These are phyloP conservation scores for Halcyon leucocephala DNA, from an alignment of 2,797 vertebrate genomes.

Conservation along the genomic window DNA sequence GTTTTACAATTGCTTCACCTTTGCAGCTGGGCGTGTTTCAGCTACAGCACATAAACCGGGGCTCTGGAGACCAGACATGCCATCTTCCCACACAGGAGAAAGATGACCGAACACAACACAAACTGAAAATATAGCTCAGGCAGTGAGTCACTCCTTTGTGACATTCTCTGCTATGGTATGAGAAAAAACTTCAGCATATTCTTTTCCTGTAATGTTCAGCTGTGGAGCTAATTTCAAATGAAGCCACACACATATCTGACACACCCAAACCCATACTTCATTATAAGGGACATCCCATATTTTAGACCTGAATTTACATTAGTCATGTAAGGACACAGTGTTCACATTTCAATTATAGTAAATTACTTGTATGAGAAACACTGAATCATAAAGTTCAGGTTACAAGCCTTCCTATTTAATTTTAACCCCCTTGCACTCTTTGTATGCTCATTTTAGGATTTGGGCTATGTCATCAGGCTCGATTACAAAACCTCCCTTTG, in stretches of 20 bases:
- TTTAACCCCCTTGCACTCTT: neutral
- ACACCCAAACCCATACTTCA: slow-evolving; percentile 22
- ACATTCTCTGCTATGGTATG: neutral
- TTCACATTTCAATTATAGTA: slow-evolving; percentile 27
- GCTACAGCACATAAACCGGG: neutral
- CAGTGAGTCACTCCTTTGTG: neutral
- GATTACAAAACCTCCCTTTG: neutral
- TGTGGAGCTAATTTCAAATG: neutral
- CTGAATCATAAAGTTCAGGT: slow-evolving; percentile 8
- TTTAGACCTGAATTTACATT: slow-evolving; percentile 30
- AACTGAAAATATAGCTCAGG: slow-evolving; percentile 24
- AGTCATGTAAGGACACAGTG: neutral
- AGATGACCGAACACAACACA: neutral
- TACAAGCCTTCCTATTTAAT: neutral
- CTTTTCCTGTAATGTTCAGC: neutral
- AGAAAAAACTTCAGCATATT: neutral
- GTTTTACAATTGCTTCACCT: neutral
- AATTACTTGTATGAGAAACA: slow-evolving; percentile 25
- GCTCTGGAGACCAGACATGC: neutral
- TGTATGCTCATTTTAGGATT: neutral
- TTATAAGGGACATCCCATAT: neutral
- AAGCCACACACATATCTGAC: slow-evolving; percentile 15
- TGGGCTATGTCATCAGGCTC: neutral
- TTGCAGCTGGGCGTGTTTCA: neutral
- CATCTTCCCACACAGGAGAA: neutral